A percentile compares a stretch with the other conserved stretches of the same genome.
These are phyloP conservation scores for Brachionus plicatilis DNA, from an alignment of 1,140 invertebrate genomes.

Conservation along the genomic window DNA sequence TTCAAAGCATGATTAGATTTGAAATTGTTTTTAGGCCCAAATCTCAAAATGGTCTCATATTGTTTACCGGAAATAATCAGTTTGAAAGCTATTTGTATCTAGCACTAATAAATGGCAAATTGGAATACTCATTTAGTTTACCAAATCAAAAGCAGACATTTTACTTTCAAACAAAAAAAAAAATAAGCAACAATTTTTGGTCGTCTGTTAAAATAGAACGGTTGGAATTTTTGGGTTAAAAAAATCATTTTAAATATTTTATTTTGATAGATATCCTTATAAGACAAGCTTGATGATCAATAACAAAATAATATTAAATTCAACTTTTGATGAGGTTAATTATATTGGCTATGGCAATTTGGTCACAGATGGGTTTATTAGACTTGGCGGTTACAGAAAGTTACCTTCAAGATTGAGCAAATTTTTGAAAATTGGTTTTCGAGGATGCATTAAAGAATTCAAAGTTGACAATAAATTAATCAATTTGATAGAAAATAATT, in stretches of 20 bases:
- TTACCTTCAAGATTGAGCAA: background rate
- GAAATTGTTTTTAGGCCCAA: background rate
- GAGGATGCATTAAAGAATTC: background rate
- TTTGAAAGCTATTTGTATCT: background rate
- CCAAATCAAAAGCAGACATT: conserved; percentile 16
- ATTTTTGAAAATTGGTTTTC: background rate
- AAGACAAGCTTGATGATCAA: background rate
- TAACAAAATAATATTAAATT: background rate
- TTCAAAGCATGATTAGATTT: background rate
- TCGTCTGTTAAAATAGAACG: background rate
- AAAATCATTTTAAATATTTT: background rate
- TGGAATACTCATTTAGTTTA: conserved; percentile 10
- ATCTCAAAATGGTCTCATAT: background rate
- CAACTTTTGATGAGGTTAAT: conserved; percentile 10
- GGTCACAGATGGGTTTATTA: background rate
- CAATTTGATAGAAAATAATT: conserved; percentile 1
- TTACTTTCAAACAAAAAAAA: background rate
- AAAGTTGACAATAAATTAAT: background rate
- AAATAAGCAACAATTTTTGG: background rate
- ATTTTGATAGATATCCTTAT: background rate
- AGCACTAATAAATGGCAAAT: background rate
- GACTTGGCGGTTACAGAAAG: background rate
- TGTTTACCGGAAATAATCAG: background rate
- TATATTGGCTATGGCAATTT: conserved; percentile 18
- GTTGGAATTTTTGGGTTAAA: background rate